These are phyloP conservation scores for Suncus etruscus DNA, from an alignment of 2,113 vertebrate species.

Conservation along the genomic window DNA sequence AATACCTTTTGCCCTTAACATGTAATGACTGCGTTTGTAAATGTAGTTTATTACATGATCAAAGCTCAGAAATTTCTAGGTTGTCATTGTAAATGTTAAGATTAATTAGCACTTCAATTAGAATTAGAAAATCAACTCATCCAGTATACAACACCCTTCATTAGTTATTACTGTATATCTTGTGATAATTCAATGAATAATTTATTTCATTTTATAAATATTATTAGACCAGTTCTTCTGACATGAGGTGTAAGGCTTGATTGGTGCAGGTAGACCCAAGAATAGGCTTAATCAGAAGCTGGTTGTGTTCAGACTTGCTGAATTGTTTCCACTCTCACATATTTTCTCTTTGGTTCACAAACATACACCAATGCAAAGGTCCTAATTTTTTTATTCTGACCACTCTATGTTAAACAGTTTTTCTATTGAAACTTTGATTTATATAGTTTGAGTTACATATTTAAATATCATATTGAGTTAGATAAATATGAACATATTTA, in stretches of 20 bases:
- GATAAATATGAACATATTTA: no score
- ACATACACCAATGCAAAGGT: background rate
- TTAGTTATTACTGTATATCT: no score
- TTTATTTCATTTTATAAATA: background rate
- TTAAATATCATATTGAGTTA: no score
- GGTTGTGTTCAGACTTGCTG: constrained; percentile 37
- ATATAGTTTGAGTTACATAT: no score
- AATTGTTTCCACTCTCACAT: constrained; percentile 3
- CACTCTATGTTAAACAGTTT: background rate
- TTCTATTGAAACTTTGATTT: no score
- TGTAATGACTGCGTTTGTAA: constrained; percentile 66
- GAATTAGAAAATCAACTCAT: constrained; percentile 67
- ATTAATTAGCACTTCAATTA: constrained; percentile 68
- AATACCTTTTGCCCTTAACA: background rate
- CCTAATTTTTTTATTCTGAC: background rate
- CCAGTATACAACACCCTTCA: background rate
- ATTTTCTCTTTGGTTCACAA: background rate
- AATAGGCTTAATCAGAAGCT: background rate
- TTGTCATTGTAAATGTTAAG: constrained; percentile 72
- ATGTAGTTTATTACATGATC: constrained; percentile 52
- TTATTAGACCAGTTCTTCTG: constrained; percentile 73
- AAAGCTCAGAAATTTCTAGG: constrained; percentile 65
- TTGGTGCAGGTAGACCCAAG: constrained; percentile 46
- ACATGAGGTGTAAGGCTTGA: background rate
- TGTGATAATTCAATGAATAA: no score